Percentiles rank a stretch among this genome's conserved stretches.
phyloP scores from a whole-genome alignment of 2,113 vertebrate species.

The Artemisiospiza belli region DNA sequence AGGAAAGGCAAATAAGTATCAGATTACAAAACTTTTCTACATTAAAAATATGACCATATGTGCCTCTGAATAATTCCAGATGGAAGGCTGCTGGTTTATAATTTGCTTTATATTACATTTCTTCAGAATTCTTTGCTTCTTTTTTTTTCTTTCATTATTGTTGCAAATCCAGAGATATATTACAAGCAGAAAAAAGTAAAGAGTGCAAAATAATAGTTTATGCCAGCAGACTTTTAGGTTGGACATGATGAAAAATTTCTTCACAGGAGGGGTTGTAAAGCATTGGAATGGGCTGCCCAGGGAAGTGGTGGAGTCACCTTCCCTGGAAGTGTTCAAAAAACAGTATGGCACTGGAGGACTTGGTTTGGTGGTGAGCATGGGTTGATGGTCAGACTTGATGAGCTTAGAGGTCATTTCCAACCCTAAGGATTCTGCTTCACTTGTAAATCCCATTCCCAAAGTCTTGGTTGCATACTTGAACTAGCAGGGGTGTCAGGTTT shows the following conservation, averaged over 20 bases:
- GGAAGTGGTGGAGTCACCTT: neutral
- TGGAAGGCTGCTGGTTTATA: conserved; percentile 64
- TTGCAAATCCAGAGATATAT: neutral
- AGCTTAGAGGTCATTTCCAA: neutral
- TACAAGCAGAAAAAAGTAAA: neutral
- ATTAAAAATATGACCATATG: conserved; percentile 34
- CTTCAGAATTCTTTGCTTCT: neutral
- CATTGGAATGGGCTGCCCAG: neutral
- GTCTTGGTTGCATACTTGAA: neutral
- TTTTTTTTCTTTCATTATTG: neutral
- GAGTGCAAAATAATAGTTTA: neutral
- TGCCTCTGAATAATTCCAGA: conserved; percentile 74
- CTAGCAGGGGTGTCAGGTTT: neutral
- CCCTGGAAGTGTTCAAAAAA: neutral
- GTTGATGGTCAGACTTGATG: neutral
- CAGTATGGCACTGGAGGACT: neutral
- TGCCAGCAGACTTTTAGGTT: neutral
- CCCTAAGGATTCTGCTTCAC: neutral
- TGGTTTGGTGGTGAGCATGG: neutral
- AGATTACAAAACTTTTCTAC: conserved; percentile 59
- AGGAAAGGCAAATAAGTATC: conserved; percentile 37
- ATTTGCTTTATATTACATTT: conserved; percentile 55
- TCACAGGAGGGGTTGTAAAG: neutral
- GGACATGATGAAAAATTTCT: neutral
- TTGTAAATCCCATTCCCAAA: neutral